These are phyloP conservation scores for Diplodus sargus DNA, from an alignment of 2,797 vertebrate species.

Conservation along the genomic window DNA sequence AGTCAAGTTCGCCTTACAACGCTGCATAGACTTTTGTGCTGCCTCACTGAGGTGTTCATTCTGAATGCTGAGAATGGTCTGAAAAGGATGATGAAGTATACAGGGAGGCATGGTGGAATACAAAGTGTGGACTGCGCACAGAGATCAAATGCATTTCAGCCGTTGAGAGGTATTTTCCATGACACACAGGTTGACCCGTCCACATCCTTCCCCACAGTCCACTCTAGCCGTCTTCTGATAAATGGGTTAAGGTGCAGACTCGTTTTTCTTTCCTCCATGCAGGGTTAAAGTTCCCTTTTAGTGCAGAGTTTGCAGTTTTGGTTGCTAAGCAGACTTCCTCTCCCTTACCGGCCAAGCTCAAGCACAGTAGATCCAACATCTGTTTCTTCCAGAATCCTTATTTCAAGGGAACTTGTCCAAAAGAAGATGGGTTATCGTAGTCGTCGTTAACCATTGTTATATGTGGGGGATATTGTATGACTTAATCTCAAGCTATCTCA, in stretches of 20 bases:
- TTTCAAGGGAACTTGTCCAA: neutral
- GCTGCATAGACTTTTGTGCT: constrained; percentile 33
- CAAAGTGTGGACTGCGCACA: neutral
- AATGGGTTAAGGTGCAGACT: constrained; percentile 65
- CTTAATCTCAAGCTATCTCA: constrained; percentile 48
- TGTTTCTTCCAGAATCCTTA: neutral
- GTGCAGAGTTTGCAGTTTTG: constrained; percentile 62
- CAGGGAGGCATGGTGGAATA: neutral
- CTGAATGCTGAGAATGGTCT: constrained; percentile 6
- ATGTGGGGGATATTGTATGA: constrained; percentile 19
- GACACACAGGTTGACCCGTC: constrained; percentile 28
- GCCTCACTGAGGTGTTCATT: constrained; percentile 5
- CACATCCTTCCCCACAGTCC: constrained; percentile 28
- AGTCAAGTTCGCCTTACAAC: constrained; percentile 7
- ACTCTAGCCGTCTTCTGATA: constrained; percentile 55
- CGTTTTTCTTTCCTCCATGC: constrained; percentile 32
- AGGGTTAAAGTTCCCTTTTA: constrained; percentile 76
- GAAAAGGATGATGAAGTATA: neutral
- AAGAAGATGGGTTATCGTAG: constrained; percentile 6
- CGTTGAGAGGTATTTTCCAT: constrained; percentile 34
- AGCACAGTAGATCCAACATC: neutral
- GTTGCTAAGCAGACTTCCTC: constrained; percentile 48
- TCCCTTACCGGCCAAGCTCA: neutral
- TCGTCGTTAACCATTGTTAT: neutral
- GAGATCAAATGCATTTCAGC: constrained; percentile 10